Conservation (phyloP, 2,113 vertebrate genomes). For the Nothobranchius kuhntae region DNA sequence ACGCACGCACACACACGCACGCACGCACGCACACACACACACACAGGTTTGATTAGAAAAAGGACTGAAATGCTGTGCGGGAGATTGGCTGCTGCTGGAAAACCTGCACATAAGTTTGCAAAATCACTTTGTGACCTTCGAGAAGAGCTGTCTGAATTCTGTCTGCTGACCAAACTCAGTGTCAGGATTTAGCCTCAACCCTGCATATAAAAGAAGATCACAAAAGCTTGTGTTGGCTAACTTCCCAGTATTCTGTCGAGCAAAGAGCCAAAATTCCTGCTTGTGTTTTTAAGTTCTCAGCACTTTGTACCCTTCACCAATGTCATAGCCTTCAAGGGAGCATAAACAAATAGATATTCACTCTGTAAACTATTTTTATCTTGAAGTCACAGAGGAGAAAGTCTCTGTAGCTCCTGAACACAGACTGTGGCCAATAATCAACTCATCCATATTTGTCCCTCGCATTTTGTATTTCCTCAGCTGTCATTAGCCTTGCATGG, state of each 20-base stretch:
- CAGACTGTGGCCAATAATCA: slow-evolving; percentile 62
- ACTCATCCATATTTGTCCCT: slow-evolving; percentile 67
- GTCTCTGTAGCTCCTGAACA: slow-evolving; percentile 62
- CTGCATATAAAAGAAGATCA: slow-evolving; percentile 59
- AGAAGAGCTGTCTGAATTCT: slow-evolving; percentile 54
- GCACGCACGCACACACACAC: no score
- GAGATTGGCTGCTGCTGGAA: not conserved
- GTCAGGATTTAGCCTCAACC: slow-evolving; percentile 64
- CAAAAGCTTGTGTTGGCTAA: slow-evolving; percentile 70
- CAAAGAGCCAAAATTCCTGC: slow-evolving; percentile 68
- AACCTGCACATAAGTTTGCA: slow-evolving; percentile 6
- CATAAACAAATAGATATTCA: slow-evolving; percentile 55
- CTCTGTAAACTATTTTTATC: slow-evolving; percentile 65
- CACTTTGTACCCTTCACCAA: slow-evolving; percentile 66
- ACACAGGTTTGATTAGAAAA: no score
- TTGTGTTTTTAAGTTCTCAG: slow-evolving; percentile 69
- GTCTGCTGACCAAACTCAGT: slow-evolving; percentile 59
- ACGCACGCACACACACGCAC: no score
- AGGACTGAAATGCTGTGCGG: no score
- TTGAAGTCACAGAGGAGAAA: slow-evolving; percentile 61
- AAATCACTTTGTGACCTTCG: slow-evolving; percentile 57
- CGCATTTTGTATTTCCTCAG: slow-evolving; percentile 48
- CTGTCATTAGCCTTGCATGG: slow-evolving; percentile 56
- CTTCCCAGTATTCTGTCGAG: slow-evolving; percentile 63
- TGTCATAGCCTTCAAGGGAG: slow-evolving; percentile 72